Conservation (phyloP, 1,140 invertebrate genomes). For the Drosophila bifasciata region DNA sequence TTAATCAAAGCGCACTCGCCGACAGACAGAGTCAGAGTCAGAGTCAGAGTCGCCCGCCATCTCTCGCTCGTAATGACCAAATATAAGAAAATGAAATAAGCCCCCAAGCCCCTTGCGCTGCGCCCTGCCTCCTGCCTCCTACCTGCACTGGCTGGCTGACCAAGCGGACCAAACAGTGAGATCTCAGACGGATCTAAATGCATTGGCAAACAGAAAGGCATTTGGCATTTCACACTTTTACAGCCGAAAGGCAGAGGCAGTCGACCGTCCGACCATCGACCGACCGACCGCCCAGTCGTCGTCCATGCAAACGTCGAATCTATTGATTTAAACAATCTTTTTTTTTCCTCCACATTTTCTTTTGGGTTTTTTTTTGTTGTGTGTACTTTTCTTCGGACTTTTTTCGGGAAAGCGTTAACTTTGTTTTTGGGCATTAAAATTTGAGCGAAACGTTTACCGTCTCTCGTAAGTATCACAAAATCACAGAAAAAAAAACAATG, state of each 20-base stretch:
- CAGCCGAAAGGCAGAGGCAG: slow-evolving; percentile 51
- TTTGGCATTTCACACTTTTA: slow-evolving; percentile 81
- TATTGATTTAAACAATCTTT: slow-evolving; percentile 74
- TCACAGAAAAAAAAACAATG: not conserved
- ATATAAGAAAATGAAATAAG: slow-evolving; percentile 59
- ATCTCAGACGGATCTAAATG: slow-evolving; percentile 60
- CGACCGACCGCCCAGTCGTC: slow-evolving; percentile 42
- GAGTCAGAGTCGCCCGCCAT: slow-evolving; percentile 47
- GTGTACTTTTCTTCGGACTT: slow-evolving; percentile 12
- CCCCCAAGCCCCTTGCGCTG: slow-evolving; percentile 41
- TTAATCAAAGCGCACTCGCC: slow-evolving; percentile 77
- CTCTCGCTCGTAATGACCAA: slow-evolving; percentile 62
- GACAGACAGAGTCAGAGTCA: slow-evolving; percentile 56
- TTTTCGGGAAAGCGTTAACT: slow-evolving; percentile 75
- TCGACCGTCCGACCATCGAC: too few species aligned
- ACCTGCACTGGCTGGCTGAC: slow-evolving; percentile 16
- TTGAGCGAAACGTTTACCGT: slow-evolving; percentile 32
- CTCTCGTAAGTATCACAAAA: slow-evolving; percentile 1
- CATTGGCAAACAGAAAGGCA: slow-evolving; percentile 71
- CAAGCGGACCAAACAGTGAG: slow-evolving; percentile 14
- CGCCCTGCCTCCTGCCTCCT: too few species aligned
- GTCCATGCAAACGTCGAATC: slow-evolving; percentile 7
- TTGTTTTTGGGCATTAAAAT: slow-evolving; percentile 71
- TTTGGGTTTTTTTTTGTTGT: slow-evolving; percentile 10
- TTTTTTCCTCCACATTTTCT: slow-evolving; percentile 15